Evolutionary conservation across 2,113 vertebrate genomes (phyloP).

Genomic region (Budorcas taxicolor): DNA sequence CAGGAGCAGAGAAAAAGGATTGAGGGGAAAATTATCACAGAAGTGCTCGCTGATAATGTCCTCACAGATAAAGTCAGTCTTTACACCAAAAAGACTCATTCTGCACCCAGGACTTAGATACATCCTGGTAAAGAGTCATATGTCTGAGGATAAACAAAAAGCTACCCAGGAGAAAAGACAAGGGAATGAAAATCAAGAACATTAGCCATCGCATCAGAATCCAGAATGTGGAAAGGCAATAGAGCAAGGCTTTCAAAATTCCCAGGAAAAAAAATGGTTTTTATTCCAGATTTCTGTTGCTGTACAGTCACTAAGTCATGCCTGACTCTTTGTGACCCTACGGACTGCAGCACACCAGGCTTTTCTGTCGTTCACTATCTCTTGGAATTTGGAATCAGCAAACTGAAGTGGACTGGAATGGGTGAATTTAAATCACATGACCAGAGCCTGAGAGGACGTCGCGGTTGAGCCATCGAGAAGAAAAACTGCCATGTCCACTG

Average conservation of each 20-base stretch:
- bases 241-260: background rate
- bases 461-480: no score
- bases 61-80: background rate
- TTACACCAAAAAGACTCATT: background rate
- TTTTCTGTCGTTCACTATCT: background rate
- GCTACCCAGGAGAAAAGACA: background rate
- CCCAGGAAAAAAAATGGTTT: background rate
- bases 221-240: background rate
- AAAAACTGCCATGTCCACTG: no score
- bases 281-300: background rate
- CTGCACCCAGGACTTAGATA: background rate
- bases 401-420: no score
- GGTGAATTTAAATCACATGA: no score
- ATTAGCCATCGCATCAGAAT: background rate
- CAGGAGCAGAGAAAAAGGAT: background rate
- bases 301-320: background rate
- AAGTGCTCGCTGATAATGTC: background rate
- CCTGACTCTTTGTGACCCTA: background rate
- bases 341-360: rapidly evolving
- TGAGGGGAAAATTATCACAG: background rate
- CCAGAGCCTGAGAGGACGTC: no score
- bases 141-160: background rate
- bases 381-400: background rate
- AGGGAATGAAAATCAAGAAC: background rate
- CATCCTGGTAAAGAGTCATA: background rate